Percentiles rank a stretch among this genome's conserved stretches.
phyloP scores from a whole-genome alignment of 1,140 invertebrate genomes.

The Cherax quadricarinatus region DNA sequence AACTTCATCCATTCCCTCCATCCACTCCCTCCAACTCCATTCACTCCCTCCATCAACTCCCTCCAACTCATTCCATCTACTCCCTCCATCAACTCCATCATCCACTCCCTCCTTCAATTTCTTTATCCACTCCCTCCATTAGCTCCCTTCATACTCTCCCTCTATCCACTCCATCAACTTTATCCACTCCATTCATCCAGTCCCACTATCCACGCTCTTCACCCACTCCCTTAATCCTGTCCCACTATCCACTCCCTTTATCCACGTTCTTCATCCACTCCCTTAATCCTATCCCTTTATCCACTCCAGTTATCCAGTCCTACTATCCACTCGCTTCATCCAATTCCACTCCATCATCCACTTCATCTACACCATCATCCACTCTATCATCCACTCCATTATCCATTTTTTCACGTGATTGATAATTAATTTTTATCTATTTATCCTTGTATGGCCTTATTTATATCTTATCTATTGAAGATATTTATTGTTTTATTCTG shows the following conservation, averaged over 20 bases:
- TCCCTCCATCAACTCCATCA: neutral
- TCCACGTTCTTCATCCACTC: neutral
- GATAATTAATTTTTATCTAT: too few relatives aligned
- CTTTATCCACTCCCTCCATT: neutral
- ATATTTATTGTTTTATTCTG: too few relatives aligned
- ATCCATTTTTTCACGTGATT: too few relatives aligned
- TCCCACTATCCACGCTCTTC: neutral
- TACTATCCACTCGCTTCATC: neutral
- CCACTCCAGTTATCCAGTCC: neutral
- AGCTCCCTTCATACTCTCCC: too few relatives aligned
- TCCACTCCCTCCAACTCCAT: neutral
- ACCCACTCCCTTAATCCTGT: neutral
- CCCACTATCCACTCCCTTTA: neutral
- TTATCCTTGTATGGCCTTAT: too few relatives aligned
- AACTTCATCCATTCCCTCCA: neutral
- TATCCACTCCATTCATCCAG: too few relatives aligned
- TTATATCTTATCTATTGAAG: too few relatives aligned
- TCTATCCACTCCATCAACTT: too few relatives aligned
- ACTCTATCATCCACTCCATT: too few relatives aligned
- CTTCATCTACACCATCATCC: too few relatives aligned
- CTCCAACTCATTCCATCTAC: neutral
- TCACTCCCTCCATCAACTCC: neutral
- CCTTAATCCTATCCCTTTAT: too few relatives aligned
- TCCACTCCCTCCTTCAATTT: neutral
- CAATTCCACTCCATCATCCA: too few relatives aligned